A percentile compares a stretch with the other conserved stretches of the same genome.
phyloP scores from a whole-genome alignment of 2,888 invertebrate species.

The Cerceris ruficornis region DNA sequence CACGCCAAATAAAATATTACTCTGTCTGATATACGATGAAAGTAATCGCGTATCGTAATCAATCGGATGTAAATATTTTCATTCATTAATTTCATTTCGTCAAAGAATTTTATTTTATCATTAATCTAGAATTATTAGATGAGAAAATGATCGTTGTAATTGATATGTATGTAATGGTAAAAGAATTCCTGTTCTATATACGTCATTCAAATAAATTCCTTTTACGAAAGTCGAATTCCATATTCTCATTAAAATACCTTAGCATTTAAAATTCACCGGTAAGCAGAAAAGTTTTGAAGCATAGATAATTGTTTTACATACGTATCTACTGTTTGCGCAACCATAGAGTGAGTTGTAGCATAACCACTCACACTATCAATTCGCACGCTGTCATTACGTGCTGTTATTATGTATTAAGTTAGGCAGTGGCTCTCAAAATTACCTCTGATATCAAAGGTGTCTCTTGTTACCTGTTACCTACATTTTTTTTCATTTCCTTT shows the following conservation, averaged over 20 bases:
- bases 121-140: too few species aligned
- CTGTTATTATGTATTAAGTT: slow-evolving; percentile 1
- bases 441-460: neutral
- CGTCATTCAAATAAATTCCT: neutral
- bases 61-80: neutral
- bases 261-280: too few species aligned
- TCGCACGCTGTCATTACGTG: neutral
- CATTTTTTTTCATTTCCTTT: neutral
- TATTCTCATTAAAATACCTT: neutral
- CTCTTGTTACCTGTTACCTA: neutral
- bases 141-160: too few species aligned
- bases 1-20: neutral
- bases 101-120: too few species aligned
- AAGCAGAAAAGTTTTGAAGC: neutral
- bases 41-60: neutral
- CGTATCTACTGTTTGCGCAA: slow-evolving; percentile 10
- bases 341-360: slow-evolving; percentile 19
- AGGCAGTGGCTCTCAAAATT: slow-evolving; percentile 43
- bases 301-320: neutral
- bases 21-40: neutral
- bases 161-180: too few species aligned
- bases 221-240: neutral
- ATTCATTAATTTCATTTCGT: too few species aligned
- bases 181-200: too few species aligned
- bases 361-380: slow-evolving; percentile 4